These are phyloP conservation scores for Pycnomerus fuliginosus DNA, from an alignment of 2,888 invertebrate genomes.

Conservation along the genomic window DNA sequence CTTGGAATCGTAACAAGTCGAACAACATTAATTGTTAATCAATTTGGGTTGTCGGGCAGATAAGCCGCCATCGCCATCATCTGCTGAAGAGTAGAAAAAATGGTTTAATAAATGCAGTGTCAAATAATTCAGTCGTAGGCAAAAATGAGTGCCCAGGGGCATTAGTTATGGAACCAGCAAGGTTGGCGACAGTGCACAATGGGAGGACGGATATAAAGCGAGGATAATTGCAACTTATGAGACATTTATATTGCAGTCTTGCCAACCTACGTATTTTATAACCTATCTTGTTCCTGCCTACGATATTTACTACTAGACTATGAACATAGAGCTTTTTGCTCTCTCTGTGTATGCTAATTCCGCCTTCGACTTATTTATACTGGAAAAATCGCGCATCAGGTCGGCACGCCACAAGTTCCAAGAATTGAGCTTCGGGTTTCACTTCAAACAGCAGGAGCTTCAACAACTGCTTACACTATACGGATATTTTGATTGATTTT, in stretches of 20 bases:
- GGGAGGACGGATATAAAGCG: constrained; percentile 50
- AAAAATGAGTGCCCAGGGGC: constrained; percentile 21
- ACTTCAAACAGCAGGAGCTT: no score
- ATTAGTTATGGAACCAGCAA: constrained; percentile 39
- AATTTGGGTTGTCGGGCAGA: no score
- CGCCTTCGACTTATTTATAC: no score
- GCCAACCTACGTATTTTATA: constrained; percentile 47
- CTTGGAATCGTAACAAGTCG: no score
- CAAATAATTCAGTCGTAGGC: constrained; percentile 12
- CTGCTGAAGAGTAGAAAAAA: no score
- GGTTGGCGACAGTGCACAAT: constrained; percentile 46
- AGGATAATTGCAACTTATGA: constrained; percentile 52
- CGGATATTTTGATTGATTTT: no score
- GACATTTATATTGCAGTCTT: constrained; percentile 49
- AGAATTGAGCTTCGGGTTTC: no score
- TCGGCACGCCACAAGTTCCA: no score
- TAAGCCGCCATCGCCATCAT: no score
- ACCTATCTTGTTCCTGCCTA: constrained; percentile 45
- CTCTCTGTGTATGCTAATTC: constrained; percentile 6
- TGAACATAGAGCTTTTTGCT: constrained; percentile 1
- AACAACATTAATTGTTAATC: no score
- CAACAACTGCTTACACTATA: no score
- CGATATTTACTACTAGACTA: constrained; percentile 38
- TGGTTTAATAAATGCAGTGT: background rate
- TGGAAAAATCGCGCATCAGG: no score